A percentile compares a stretch with the other conserved stretches of the same genome.
phyloP scores from a whole-genome alignment of 2,888 invertebrate species.

The Coronaproctus castanopsis region DNA sequence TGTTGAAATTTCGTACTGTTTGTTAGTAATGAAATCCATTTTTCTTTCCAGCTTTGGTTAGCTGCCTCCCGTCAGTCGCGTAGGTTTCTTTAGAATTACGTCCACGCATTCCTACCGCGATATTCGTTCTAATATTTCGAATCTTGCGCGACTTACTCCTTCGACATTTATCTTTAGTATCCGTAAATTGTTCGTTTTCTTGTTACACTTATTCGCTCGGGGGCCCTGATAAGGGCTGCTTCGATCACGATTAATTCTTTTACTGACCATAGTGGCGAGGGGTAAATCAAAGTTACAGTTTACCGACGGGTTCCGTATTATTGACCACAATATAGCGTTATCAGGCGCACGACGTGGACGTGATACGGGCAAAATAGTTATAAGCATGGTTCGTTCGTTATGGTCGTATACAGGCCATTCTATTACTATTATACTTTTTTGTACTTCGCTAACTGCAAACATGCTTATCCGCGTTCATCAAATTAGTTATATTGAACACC shows the following conservation, averaged over 20 bases:
- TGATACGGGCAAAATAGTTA: background rate
- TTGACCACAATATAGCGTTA: background rate
- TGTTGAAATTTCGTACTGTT: background rate
- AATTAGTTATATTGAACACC: too few species aligned
- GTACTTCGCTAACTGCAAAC: too few species aligned
- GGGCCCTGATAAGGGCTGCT: background rate
- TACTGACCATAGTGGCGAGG: background rate
- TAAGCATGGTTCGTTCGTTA: too few species aligned
- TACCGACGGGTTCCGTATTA: background rate
- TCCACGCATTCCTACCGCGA: background rate
- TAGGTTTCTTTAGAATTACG: background rate
- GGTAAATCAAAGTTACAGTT: background rate
- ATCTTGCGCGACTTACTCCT: background rate
- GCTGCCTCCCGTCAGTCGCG: background rate
- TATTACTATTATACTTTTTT: too few species aligned
- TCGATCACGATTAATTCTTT: background rate
- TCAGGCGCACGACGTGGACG: background rate
- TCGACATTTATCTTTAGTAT: background rate
- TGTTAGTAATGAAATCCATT: background rate
- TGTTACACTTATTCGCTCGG: background rate
- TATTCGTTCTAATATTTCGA: background rate
- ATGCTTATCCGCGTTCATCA: too few species aligned
- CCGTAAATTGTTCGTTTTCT: background rate
- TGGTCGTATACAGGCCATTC: too few species aligned
- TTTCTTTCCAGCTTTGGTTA: background rate